These are phyloP conservation scores for Platichthys flesus DNA, from an alignment of 2,113 vertebrate species.

Conservation along the genomic window DNA sequence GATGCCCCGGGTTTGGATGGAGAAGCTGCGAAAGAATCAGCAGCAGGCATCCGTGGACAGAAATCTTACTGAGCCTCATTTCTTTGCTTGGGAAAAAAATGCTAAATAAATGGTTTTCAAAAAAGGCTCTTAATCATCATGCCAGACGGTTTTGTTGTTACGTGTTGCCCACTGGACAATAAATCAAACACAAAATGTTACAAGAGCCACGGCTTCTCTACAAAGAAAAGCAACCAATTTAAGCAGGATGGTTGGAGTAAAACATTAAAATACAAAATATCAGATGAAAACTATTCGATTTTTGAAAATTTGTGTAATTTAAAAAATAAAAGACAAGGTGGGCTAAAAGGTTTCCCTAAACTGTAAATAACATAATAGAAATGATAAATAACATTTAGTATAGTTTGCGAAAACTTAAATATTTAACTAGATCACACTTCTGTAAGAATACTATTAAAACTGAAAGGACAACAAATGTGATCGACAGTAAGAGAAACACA, in stretches of 20 bases:
- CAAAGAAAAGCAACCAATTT: not conserved
- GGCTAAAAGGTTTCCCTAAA: too few species aligned
- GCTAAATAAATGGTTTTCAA: not conserved
- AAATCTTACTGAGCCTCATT: not conserved
- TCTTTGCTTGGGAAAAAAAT: constrained; percentile 9
- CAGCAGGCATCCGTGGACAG: constrained; percentile 8
- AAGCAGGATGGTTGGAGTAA: too few species aligned
- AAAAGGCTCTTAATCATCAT: not conserved
- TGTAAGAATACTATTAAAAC: too few species aligned
- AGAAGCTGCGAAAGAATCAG: constrained; percentile 13
- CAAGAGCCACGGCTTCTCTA: not conserved
- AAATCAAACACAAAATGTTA: constrained; percentile 17
- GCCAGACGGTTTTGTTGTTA: not conserved
- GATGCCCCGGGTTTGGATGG: constrained; percentile 12
- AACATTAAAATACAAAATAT: too few species aligned
- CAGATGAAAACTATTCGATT: not conserved
- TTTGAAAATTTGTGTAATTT: not conserved
- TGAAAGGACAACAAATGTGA: not conserved
- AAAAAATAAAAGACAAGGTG: not conserved
- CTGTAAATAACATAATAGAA: too few species aligned
- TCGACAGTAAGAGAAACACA: not conserved
- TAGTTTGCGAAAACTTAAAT: too few species aligned
- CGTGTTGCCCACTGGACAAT: constrained; percentile 2
- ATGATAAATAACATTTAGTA: too few species aligned
- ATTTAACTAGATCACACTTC: too few species aligned